Evolutionary conservation across 37 sponge, comb jelly and placozoan species (phyloP).

Genomic region (Aphrocallistes beatrix): DNA sequence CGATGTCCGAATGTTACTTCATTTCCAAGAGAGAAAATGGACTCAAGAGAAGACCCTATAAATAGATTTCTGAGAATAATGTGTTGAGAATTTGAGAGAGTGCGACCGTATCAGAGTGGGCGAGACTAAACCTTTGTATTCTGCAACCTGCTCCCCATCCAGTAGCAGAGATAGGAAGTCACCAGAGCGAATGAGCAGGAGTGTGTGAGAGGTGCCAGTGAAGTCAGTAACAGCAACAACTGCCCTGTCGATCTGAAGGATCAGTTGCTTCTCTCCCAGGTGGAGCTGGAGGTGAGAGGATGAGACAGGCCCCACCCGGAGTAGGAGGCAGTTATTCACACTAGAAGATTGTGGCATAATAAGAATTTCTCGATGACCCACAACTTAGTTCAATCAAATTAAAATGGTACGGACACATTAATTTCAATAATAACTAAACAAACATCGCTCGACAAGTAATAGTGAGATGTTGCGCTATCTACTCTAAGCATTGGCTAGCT

Average conservation of each 20-base stretch:
- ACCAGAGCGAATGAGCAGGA: neutral
- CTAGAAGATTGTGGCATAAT: too few relatives aligned
- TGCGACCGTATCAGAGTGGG: too few relatives aligned
- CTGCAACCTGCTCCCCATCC: neutral
- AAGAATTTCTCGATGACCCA: too few relatives aligned
- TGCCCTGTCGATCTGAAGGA: neutral
- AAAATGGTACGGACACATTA: too few relatives aligned
- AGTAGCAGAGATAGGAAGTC: neutral
- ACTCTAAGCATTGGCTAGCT: constrained; percentile 1
- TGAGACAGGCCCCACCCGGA: neutral
- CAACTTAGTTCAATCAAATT: too few relatives aligned
- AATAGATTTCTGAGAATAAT: too few relatives aligned
- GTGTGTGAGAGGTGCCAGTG: neutral
- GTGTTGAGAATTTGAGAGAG: too few relatives aligned
- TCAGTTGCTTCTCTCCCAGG: neutral
- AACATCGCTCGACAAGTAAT: too few relatives aligned
- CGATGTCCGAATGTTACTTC: neutral
- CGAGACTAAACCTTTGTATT: neutral
- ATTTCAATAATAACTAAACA: too few relatives aligned
- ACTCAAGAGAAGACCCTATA: too few relatives aligned
- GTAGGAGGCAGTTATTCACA: neutral
- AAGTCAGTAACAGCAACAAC: neutral
- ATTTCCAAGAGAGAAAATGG: neutral
- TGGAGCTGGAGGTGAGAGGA: neutral
- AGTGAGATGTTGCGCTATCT: too few relatives aligned